Percentiles rank a stretch among this genome's conserved stretches.
phyloP scores from a whole-genome alignment of 2,113 vertebrate species.

The Hemichromis elongatus region DNA sequence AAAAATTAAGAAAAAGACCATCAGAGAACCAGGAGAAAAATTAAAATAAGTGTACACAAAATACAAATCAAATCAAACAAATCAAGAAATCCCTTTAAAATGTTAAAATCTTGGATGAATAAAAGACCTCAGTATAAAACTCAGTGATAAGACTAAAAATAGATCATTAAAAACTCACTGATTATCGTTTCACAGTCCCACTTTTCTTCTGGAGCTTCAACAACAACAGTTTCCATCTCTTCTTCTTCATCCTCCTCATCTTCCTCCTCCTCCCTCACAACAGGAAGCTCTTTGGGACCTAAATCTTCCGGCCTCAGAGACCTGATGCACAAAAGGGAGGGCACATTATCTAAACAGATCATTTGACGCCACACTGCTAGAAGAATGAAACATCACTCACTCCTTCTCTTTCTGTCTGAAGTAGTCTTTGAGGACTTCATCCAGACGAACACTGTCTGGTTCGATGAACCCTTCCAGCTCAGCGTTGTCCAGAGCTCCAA shows the following conservation, averaged over 20 bases:
- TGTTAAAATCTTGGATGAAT: neutral
- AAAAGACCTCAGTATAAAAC: neutral
- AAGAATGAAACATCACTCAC: slow-evolving; percentile 62
- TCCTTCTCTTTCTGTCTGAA: slow-evolving; percentile 85
- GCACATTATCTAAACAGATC: rapidly evolving
- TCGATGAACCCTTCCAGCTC: slow-evolving; percentile 91
- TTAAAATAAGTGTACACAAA: rapidly evolving
- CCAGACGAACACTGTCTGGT: slow-evolving; percentile 79
- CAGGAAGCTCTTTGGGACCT: slow-evolving; percentile 73
- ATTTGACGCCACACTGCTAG: neutral
- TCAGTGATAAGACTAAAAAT: neutral
- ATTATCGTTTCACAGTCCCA: slow-evolving; percentile 98
- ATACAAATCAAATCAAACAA: neutral
- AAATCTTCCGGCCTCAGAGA: slow-evolving; percentile 75
- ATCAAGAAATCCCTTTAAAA: neutral
- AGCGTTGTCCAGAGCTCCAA: slow-evolving; percentile 91
- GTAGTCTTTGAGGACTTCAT: slow-evolving; percentile 89
- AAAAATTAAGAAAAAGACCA: neutral
- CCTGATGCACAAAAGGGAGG: slow-evolving; percentile 25
- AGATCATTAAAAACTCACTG: slow-evolving; percentile 77
- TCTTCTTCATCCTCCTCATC: slow-evolving; percentile 72
- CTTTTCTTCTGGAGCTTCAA: slow-evolving; percentile 79
- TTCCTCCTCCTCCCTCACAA: slow-evolving; percentile 70
- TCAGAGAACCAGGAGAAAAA: neutral
- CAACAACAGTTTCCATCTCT: slow-evolving; percentile 77